Evolutionary conservation across 2,113 vertebrate genomes (phyloP).

Genomic region (Arothron firmamentum): DNA sequence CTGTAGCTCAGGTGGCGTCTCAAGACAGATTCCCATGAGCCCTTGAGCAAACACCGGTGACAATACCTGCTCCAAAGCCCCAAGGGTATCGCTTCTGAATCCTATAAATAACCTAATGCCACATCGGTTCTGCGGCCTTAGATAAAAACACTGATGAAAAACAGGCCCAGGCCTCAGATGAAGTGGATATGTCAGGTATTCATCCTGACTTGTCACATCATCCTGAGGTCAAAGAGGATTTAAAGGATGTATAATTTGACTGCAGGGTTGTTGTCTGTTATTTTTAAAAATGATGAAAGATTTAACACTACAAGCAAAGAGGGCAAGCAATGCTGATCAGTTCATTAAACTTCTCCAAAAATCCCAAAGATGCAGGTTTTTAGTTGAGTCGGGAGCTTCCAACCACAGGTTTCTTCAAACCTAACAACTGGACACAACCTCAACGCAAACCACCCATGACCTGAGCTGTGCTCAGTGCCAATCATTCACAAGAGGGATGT

Average conservation of each 20-base stretch:
- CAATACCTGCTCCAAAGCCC: conserved; percentile 40
- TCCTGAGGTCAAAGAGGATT: not conserved
- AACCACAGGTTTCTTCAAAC: not conserved
- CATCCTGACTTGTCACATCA: conserved; percentile 4
- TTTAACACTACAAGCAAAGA: not conserved
- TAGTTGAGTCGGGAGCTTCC: too few relatives aligned
- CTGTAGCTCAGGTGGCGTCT: conserved; percentile 33
- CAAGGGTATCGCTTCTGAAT: conserved; percentile 14
- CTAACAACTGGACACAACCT: conserved; percentile 1
- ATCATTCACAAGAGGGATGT: conserved; percentile 27
- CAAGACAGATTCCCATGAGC: conserved; percentile 38
- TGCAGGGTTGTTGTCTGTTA: not conserved
- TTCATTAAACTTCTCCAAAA: too few relatives aligned
- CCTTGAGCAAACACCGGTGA: not conserved
- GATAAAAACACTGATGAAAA: conserved; percentile 38
- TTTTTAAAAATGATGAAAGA: not conserved
- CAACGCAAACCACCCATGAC: conserved; percentile 40
- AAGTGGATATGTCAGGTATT: not conserved
- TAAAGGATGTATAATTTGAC: not conserved
- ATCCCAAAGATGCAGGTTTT: too few relatives aligned
- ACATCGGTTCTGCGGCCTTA: conserved; percentile 41
- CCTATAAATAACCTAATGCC: conserved; percentile 56
- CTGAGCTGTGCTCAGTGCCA: not conserved
- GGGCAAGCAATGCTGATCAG: not conserved
- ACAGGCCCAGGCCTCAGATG: not conserved